Base-by-base conservation (phyloP, 2,888 invertebrate genomes). In the Hyles lineata region DNA sequence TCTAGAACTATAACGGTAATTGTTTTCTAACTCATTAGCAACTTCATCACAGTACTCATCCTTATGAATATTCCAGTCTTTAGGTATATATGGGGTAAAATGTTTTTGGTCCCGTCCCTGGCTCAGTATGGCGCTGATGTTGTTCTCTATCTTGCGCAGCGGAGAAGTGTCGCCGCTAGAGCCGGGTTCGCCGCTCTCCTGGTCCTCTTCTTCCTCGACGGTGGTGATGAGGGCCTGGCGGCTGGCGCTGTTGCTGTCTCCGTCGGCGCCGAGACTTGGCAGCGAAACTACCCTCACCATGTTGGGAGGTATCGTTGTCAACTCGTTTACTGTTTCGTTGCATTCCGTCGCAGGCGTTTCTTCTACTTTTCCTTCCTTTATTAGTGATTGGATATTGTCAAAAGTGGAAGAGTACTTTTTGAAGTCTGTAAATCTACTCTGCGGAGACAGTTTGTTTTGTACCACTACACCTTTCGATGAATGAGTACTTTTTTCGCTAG, bases 341-440 rank as follows among this genome's bases (percentile, higher is more conserved):
- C 94, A 95, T 77, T 95, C 95, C 70, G 88, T 85, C 73, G 89
- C 90, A 43, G 92, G 92, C 61, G 95, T 89, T 82, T 95, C 95
- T 77, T 96, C 96, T 21, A 96, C 95, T 77, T 96, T 95, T 29
- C 96, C 96, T 86, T 97, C 97, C 82, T 96, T 96, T 76, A 97
- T 95, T 78, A 97, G 90, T 60, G 96, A 96, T 85, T 96, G 96
- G 81, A 97, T 96, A 85, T 97, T 97, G 92, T 97, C 97, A 87
- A 97, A 97, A 11, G 97, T 97, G 62, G 96, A 96, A 78, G 96
- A 97, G 89, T 96, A 96, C 83, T 97, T 96, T 83, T 96, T 96
- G 80, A 96, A 95, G 83, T 96, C 96, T 15, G 95, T 89, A 83
- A 95, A 95, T 78, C 95, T 92, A 83, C 93, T 95, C 80, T 95